Percentiles rank a stretch among this genome's conserved stretches.
phyloP scores from a whole-genome alignment of 2,888 invertebrate genomes.

The Melanophora roralis region DNA sequence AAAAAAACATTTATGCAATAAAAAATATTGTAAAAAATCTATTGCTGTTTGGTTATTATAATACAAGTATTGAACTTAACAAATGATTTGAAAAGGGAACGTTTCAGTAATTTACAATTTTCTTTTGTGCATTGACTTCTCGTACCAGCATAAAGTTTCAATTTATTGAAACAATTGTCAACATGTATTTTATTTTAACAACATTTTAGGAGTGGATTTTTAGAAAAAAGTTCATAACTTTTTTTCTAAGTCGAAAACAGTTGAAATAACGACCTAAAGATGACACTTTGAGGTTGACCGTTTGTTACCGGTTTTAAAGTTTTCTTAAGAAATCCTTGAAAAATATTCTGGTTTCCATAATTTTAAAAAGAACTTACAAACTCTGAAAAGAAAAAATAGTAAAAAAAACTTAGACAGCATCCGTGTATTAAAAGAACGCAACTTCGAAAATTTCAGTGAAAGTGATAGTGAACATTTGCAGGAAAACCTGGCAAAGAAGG shows the following conservation, averaged over 20 bases:
- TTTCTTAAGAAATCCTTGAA: too few species aligned
- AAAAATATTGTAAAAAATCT: background rate
- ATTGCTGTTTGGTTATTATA: background rate
- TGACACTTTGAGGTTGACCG: too few species aligned
- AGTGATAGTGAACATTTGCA: too few species aligned
- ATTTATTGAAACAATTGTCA: constrained; percentile 21
- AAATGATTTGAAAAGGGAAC: constrained; percentile 14
- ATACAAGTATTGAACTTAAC: background rate
- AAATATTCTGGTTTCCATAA: too few species aligned
- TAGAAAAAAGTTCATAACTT: constrained; percentile 23
- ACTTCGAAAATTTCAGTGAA: too few species aligned
- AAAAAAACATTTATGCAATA: background rate
- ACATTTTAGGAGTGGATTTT: constrained; percentile 32
- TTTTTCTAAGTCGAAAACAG: background rate
- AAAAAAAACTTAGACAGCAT: too few species aligned
- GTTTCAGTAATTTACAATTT: background rate
- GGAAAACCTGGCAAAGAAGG: too few species aligned
- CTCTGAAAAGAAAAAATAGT: too few species aligned
- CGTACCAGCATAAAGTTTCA: background rate
- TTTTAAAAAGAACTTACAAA: too few species aligned
- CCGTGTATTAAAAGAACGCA: too few species aligned
- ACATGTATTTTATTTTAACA: constrained; percentile 12
- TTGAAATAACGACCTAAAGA: background rate
- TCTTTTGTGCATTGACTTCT: background rate
- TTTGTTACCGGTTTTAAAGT: too few species aligned